Evolutionary conservation across 2,888 invertebrate species (phyloP), one percentile per base, ranked within the genome.

Genomic region (Venustoraphidia nigricollis): DNA sequence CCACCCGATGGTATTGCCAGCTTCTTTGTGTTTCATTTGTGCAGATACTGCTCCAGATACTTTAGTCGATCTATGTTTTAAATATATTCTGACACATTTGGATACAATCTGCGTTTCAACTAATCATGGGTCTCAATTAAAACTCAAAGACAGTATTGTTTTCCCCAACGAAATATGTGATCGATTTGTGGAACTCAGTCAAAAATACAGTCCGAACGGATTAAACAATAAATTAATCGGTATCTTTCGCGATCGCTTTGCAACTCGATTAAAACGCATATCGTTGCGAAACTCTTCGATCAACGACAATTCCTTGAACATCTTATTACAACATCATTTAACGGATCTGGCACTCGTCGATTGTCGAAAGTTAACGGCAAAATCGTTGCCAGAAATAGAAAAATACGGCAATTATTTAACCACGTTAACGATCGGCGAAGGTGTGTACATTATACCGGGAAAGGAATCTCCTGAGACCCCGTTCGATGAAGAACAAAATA

Each of bases 151-250:
- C 51, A 79, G 78, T 48, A 65, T 84, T 47, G 70, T 76, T 44
- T 62, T 86, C 35, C 85, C 85, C 1, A 73, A 74, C 45, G 84
- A 83, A 63, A 75, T 86, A 55, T 83, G 84, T 59, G 84, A 86
- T 60, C 74, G 71, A 56, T 67, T 86, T 49, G 65, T 86, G 10
- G 67, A 75, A 49, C 66, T 71, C 37, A 76, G 75, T 53, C 77
- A 79, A 54, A 70, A 64, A 51, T 59, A 61, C 49, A 54, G 59
- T 40, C 57, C 55, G 39, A 58, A 57, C 44, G 27, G 27, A 27
- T 54, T 83, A 11, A 77, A 80, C 59, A 80, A 86, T 56, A 72
- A 71, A 54, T 79, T 87, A 59, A 75, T 86, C 10, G 73, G 77
- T 55, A 69, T 88, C 55, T 88, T 89, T 61, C 68, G 74, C 53